A percentile compares a stretch with the other conserved stretches of the same genome.
These are phyloP conservation scores for Folsomia manolachei DNA, from an alignment of 2,888 invertebrate species.

Conservation along the genomic window DNA sequence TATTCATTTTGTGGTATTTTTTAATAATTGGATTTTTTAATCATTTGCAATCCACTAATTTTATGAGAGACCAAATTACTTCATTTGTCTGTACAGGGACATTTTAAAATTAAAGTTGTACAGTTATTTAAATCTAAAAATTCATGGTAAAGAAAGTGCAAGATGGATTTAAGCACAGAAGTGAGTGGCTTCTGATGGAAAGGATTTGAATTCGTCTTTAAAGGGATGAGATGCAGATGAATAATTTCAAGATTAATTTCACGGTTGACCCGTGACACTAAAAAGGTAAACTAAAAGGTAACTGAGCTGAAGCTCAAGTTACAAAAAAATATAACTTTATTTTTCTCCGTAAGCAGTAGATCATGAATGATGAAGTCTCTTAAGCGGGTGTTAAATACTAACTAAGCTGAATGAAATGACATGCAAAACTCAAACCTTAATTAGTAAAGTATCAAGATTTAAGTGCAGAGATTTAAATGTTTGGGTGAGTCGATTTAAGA, in stretches of 20 bases:
- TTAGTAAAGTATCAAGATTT: too few relatives aligned
- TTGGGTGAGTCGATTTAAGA: too few relatives aligned
- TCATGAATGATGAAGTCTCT: too few relatives aligned
- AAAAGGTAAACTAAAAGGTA: too few relatives aligned
- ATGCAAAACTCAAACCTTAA: too few relatives aligned
- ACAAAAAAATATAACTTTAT: too few relatives aligned
- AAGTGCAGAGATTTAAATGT: too few relatives aligned
- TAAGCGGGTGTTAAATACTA: too few relatives aligned
- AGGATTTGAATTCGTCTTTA: background rate
- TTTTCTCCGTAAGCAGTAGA: too few relatives aligned
- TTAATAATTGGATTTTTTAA: background rate
- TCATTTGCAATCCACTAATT: background rate
- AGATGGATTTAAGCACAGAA: too few relatives aligned
- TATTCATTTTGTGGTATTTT: background rate
- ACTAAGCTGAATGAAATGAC: too few relatives aligned
- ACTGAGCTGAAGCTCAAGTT: background rate
- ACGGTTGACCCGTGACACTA: slow-evolving; percentile 3
- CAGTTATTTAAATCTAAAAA: background rate
- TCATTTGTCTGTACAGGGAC: background rate
- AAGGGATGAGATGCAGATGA: background rate
- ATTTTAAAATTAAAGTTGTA: background rate
- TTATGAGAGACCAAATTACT: background rate
- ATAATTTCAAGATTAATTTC: slow-evolving; percentile 7
- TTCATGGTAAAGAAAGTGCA: background rate
- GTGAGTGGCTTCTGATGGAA: too few relatives aligned